Evolutionary conservation across 1,140 invertebrate genomes (phyloP), one percentile per base, ranked within the genome.

Genomic region (Penaeus chinensis): DNA sequence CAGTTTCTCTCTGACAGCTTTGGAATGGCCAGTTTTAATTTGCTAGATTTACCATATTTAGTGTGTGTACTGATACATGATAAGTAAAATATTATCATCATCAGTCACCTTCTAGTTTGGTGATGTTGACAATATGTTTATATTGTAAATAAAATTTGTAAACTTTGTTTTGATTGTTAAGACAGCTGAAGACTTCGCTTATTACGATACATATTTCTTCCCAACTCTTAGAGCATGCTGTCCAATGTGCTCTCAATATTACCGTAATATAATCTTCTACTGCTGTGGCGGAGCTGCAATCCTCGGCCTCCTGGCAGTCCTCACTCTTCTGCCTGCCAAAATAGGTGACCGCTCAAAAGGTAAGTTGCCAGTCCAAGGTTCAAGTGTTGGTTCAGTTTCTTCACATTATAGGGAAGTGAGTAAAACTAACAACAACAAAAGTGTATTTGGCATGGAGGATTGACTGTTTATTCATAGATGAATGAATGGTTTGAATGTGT

Each of bases 201-300:
- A 54, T 54, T 54, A 54, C 16, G 16, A 1, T 54, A 54, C 16
- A 16, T 89, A 76, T 65, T 69, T 69, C 16, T 71, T 5, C n/a
- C 69, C 65, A 20, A 60, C 74, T 82, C 84, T 91, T 84, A 71
- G 91, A 91, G 42, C 92, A 97, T 96, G 96, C 91, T 94, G 93
- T 88, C 91, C 80, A 16, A 24, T 62, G 60, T 84, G 96, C 91
- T 94, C 94, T 11, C 93, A 94, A 89, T 97, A 96, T 91, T 97
- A 97, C 91, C 94, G 95, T 91, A 93, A 95, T 90, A 94, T 96
- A 3, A 91, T 97, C 79, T 93, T 95, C 19, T 95, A 95, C 91
- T 95, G 96, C 47, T 96, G 96, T 91, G 95, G 95, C 42, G 93
- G 94, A 37, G 94, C 96, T 77, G 95, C 95, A 89, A 85, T 95